Conservation (phyloP, 2,888 invertebrate species). For the Zaprionus obscuricornis region DNA sequence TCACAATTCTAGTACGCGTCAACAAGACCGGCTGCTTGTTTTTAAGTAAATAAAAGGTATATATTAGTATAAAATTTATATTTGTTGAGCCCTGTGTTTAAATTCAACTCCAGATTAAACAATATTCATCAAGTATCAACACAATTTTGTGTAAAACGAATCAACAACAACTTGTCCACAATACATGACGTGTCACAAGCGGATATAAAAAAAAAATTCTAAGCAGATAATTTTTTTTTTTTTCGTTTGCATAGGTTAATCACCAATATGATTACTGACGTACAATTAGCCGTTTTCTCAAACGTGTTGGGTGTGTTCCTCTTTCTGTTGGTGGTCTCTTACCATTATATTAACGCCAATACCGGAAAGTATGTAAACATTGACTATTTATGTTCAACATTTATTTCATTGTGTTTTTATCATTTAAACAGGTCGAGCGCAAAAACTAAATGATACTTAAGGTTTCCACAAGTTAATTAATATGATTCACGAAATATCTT, state of each 20-base stretch:
- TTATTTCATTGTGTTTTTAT: slow-evolving; percentile 28
- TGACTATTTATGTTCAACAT: not conserved
- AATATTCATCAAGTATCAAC: accelerated
- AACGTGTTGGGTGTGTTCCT: slow-evolving; percentile 96
- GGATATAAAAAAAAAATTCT: not conserved
- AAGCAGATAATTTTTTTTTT: not conserved
- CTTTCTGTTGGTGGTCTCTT: slow-evolving; percentile 96
- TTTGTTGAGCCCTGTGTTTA: not conserved
- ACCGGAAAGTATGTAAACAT: slow-evolving; percentile 70
- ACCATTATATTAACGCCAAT: slow-evolving; percentile 97
- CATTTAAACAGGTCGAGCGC: slow-evolving; percentile 54
- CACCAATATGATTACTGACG: slow-evolving; percentile 94
- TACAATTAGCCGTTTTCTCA: slow-evolving; percentile 97
- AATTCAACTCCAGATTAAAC: not conserved
- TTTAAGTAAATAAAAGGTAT: slow-evolving; percentile 50
- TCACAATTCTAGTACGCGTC: slow-evolving; percentile 6
- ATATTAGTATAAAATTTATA: not conserved
- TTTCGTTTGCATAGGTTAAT: slow-evolving; percentile 15
- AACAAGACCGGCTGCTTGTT: slow-evolving; percentile 53
- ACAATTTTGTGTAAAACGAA: not conserved
- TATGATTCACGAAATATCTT: slow-evolving; percentile 35
- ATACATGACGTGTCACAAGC: slow-evolving; percentile 65
- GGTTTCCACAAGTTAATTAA: slow-evolving; percentile 41
- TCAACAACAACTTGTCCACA: not conserved
- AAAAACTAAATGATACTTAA: slow-evolving; percentile 57